Evolutionary conservation across 2,797 vertebrate genomes (phyloP).

Genomic region (Urosaurus nigricauda): DNA sequence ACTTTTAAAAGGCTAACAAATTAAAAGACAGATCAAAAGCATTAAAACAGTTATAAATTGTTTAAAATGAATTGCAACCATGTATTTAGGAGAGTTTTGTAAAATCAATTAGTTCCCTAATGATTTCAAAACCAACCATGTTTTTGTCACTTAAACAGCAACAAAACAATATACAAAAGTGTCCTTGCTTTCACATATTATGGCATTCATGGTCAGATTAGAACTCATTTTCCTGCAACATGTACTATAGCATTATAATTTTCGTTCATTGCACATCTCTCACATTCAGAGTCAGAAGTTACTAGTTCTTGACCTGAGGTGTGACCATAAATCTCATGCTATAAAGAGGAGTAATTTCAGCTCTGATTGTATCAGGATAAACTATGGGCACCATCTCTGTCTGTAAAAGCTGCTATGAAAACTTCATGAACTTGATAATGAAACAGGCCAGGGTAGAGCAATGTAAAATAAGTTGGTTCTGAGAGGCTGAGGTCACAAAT

Average conservation of each 20-base stretch:
- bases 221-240: background rate
- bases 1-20: too few species aligned
- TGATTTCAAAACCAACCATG: too few species aligned
- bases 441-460: background rate
- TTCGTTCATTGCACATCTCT: background rate
- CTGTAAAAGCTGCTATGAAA: background rate
- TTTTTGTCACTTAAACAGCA: too few species aligned
- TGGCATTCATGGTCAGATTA: background rate
- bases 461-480: background rate
- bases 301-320: background rate
- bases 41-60: too few species aligned
- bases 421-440: background rate
- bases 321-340: background rate
- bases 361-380: background rate
- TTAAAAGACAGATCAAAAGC: too few species aligned
- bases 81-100: too few species aligned
- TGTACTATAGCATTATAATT: background rate
- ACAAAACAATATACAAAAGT: too few species aligned
- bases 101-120: too few species aligned
- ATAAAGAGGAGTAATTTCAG: background rate
- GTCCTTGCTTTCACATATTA: too few species aligned
- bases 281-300: background rate
- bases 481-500: background rate
- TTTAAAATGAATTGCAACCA: too few species aligned
- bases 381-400: background rate